A percentile compares a stretch with the other conserved stretches of the same genome.
phyloP scores from a whole-genome alignment of 2,888 invertebrate genomes.

The Alcis repandata region DNA sequence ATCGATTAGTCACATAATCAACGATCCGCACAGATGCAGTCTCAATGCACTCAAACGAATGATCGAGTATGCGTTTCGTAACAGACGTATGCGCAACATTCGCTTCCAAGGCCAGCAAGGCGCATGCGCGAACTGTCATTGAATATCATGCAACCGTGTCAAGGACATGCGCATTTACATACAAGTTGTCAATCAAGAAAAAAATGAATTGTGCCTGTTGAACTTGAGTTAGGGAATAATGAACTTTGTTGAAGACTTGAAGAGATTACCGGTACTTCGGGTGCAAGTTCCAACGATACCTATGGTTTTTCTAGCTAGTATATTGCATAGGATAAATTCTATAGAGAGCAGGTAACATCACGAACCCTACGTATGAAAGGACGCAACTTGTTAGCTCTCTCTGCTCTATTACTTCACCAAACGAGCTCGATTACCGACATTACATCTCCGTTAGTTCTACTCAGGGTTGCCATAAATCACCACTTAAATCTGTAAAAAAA shows the following conservation, averaged over 20 bases:
- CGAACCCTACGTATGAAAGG: constrained; percentile 1
- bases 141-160: constrained; percentile 46
- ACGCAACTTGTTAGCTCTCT: constrained; percentile 22
- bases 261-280: too few relatives aligned
- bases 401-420: constrained; percentile 40
- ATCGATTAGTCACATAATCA: background rate
- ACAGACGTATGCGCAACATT: constrained; percentile 38
- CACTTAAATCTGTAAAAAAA: too few relatives aligned
- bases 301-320: background rate
- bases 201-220: constrained; percentile 6
- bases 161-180: constrained; percentile 41
- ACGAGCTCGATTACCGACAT: constrained; percentile 46
- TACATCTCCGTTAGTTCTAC: constrained; percentile 36
- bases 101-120: constrained; percentile 48
- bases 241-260: too few relatives aligned
- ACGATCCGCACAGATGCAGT: background rate
- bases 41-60: constrained; percentile 28
- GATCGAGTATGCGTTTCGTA: constrained; percentile 41
- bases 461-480: constrained; percentile 16
- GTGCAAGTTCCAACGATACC: too few relatives aligned
- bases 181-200: constrained; percentile 23
- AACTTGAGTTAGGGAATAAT: constrained; percentile 8
- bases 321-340: background rate
- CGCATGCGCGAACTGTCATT: constrained; percentile 56
- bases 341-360: background rate